Evolutionary conservation across 2,888 invertebrate genomes (phyloP), one percentile per base, ranked within the genome.

Genomic region (Gymnoscelis rufifasciata): DNA sequence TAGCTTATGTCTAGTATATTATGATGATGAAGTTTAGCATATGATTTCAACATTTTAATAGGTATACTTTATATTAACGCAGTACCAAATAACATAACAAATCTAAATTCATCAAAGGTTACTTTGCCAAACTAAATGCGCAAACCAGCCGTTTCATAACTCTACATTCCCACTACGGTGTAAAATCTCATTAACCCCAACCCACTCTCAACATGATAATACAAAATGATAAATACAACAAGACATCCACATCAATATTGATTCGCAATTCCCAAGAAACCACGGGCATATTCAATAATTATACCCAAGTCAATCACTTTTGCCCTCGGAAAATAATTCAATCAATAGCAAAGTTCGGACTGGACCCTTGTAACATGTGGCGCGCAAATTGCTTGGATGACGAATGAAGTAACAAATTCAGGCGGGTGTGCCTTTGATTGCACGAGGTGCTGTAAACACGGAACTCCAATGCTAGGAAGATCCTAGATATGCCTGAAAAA

Each of bases 341-440:
- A 54, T 54, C 54, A 48, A 57, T 51, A 46, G 40, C 35, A 19
- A 38, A 42, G 42, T 45, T 50, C 26, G 24, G 35, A 14, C 28
- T 28, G 40, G 43, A 52, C 53, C 56, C 52, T 53, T 54, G 51
- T 51, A 54, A 50, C 53, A 56, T 52, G 53, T 56, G 53, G 50
- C 43, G 39, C 41, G 45, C 57, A 62, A 63, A 64, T 60, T 57
- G 59, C 60, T 54, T 52, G 49, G 60, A 68, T 71, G 69, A 71
- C 60, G 63, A 65, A 73, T 69, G 66, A 59, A 66, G 66, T 62
- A 60, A 63, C 65, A 66, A 66, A 69, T 65, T 66, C 54, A 53
- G 51, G 52, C 48, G 60, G 57, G 40, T 40, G 28, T 14, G 33
- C 41, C 40, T 47, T 49, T 50, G 49, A 50, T 50, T 50, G 37